Base-by-base conservation (phyloP, 1,140 invertebrate genomes). In the Vanessa tameamea region DNA sequence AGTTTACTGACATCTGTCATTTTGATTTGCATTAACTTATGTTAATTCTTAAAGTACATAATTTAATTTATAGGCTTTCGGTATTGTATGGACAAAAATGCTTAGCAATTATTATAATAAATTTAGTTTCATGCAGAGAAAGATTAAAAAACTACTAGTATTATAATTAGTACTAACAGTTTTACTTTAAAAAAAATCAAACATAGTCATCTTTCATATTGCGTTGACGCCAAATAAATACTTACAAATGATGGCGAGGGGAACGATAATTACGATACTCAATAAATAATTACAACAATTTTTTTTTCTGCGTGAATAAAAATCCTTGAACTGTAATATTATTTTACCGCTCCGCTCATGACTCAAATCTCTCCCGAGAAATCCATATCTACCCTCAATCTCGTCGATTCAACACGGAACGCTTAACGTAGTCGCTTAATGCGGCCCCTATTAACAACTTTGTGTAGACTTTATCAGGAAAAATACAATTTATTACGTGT, bases 331-430 rank as follows among this genome's bases (percentile, higher is more conserved):
- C 9, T n/a, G 20, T 66, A 50, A 57, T n/a, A 20, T 43, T 4
- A 4, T 37, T 37, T 63, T 43, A 15, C 14, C 63, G 37, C 16
- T 69, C n/a, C 70, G 47, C 55, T 73, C 43, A 43, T 82, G 43
- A 67, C 67, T 69, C 68, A 47, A 0, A 26, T 55, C 67, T 75
- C 16, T 47, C 20, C 14, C 66, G 8, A 11, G 12, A 55, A 64
- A 72, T 72, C 66, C 69, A 68, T 89, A 90, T 90, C 88, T 84
- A 81, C 88, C 87, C 86, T 85, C 80, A 81, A 90, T 90, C 87
- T 85, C 37, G 64, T 64, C 73, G 77, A 80, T 82, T 82, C 81
- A 82, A 84, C 88, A 86, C 85, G 84, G 75, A 81, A 86, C 82
- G 82, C 84, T 87, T 64, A 64, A 48, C 43, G 57, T 61, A 31